Evolutionary conservation across 1,140 invertebrate genomes (phyloP), one percentile per base, ranked within the genome.

Genomic region (Musca vetustissima): DNA sequence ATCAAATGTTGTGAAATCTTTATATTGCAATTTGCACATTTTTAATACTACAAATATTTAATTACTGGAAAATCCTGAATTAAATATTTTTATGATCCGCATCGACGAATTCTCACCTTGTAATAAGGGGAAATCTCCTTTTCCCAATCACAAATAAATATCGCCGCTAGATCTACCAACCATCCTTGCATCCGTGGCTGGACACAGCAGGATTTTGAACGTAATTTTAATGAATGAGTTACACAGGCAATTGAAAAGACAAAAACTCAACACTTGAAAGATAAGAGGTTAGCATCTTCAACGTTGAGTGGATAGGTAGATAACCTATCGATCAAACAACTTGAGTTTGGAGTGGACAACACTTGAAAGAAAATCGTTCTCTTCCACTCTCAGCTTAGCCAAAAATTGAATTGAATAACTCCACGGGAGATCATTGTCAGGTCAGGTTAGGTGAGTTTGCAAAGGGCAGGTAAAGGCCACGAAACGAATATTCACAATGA

Each of bases 171-270:
- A 57, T 28, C 24, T 28, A 3, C 19, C 1, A 57, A 17, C 24
- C 25, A 28, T 13, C 14, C 24, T 28, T 28, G 24, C n/a, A n/a
- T n/a, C n/a, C n/a, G 6, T 13, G 36, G 36, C 36, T 57, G 25
- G n/a, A 25, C 22, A 22, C 53, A 57, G 53, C 53, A 57, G 53
- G 53, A 57, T n/a, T 3, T n/a, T 50, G 4, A 6, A 50, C 6
- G n/a, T 2, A 28, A 57, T 57, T 57, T 57, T 57, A 57, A 57
- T 57, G 53, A 57, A 57, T 57, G 53, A 57, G 53, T 57, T 57
- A 57, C 53, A 57, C 53, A 57, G 24, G 4, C 53, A 57, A 57
- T 57, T 57, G 53, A 57, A 57, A 57, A 57, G 1, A 57, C 24
- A 57, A 57, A 28, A 57, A 28, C 52, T 53, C 52, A 53, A 53